Base-by-base conservation (phyloP, 2,113 vertebrate species). In the Leucoraja erinaceus region DNA sequence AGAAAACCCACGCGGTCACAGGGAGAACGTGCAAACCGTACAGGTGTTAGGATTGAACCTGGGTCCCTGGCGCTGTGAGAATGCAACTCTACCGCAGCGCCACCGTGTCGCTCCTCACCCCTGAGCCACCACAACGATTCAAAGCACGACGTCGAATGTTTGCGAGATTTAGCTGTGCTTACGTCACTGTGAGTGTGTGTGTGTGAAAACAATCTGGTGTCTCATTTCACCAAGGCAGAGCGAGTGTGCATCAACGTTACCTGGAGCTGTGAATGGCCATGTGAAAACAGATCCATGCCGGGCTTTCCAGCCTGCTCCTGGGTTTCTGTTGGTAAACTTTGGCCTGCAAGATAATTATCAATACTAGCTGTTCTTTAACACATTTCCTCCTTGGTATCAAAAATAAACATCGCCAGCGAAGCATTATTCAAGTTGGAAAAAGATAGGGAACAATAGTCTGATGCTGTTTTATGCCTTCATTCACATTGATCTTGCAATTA, bases 281-380 rank as follows among this genome's bases (percentile, higher is more conserved):
- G 18, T 25, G 33, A 16, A 91, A 72, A 22, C 63, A 16, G 54
- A 91, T 91, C 90, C 90, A 91, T 47, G 0, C 22, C 90, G 38
- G 90, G 90, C 38, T 72, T 91, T 91, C 68, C 66, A 72, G 5
- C 63, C 16, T 74, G 70, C 66, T 72, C 68, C 54, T 7, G 33
- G 56, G n/a, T 88, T 88, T 63, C 90, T 25, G 38, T 70, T 72
- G n/a, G 20, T 38, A 91, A 91, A 72, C 90, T 91, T 91, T 72
- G 61, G 14, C n/a, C 86, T 90, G 61, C 20, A 8, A 54, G 88
- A 70, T 72, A 47, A 70, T 33, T 38, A 68, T 47, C 88, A 91
- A 47, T 72, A 70, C 66, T 31, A 61, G 66, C 59, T 70, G 88
- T 47, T 63, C 59, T 63, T 68, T 72, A 33, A 91, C 47, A 20